These are phyloP conservation scores for Ciconia boyciana DNA, from an alignment of 2,113 vertebrate species.

Conservation along the genomic window DNA sequence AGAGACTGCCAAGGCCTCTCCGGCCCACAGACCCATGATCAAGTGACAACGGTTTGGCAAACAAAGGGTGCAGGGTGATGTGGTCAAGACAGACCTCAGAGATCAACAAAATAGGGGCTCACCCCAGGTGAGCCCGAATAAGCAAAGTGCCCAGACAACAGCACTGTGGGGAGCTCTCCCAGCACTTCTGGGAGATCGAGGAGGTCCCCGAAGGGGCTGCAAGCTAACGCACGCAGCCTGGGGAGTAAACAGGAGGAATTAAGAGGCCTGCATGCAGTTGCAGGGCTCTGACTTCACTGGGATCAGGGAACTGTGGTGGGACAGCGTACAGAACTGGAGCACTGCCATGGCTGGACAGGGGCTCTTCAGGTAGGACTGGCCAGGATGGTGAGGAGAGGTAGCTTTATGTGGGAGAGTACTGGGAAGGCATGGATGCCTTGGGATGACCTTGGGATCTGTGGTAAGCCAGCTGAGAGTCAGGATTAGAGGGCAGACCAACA, in stretches of 20 bases:
- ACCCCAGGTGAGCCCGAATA: no score
- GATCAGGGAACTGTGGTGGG: not conserved
- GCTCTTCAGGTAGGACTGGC: not conserved
- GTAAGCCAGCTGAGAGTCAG: not conserved
- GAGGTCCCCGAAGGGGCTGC: not conserved
- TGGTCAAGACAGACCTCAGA: not conserved
- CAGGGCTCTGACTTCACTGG: not conserved
- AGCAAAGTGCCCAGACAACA: not conserved
- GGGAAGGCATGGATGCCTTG: not conserved
- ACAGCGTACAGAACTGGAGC: not conserved
- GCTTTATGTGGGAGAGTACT: not conserved
- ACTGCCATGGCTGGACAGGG: not conserved
- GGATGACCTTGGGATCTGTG: not conserved
- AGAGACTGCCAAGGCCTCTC: not conserved
- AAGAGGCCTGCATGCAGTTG: not conserved
- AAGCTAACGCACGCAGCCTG: accelerated
- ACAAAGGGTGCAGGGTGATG: not conserved
- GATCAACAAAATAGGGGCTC: no score
- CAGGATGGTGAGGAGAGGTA: not conserved
- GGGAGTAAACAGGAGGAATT: not conserved
- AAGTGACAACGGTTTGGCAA: not conserved
- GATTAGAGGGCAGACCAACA: not conserved
- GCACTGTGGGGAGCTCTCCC: not conserved
- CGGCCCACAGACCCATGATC: not conserved
- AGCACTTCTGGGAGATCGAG: not conserved